Conservation (phyloP, 2,113 vertebrate species). For the Sterna hirundo region DNA sequence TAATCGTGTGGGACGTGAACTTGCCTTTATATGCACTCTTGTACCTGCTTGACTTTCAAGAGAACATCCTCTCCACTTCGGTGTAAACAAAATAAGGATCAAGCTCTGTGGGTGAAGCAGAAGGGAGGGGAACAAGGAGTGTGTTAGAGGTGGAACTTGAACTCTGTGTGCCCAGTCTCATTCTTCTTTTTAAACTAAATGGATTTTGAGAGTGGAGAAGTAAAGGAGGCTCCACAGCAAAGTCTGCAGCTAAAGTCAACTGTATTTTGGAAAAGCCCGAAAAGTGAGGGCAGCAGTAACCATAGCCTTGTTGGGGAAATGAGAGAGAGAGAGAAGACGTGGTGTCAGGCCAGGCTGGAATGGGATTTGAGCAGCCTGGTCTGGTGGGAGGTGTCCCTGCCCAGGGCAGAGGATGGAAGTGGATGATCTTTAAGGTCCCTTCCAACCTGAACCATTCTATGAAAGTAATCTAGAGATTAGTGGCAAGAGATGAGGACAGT, state of each 20-base stretch:
- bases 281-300: neutral
- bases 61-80: rapidly evolving
- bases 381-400: no score
- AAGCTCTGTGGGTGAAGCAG: neutral
- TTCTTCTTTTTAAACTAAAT: neutral
- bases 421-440: no score
- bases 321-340: neutral
- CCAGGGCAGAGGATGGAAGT: no score
- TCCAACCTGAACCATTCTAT: no score
- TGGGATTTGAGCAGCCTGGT: no score
- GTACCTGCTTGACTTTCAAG: neutral
- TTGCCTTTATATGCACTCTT: neutral
- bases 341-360: neutral
- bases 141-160: neutral
- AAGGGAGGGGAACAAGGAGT: neutral
- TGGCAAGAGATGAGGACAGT: neutral
- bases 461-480: neutral
- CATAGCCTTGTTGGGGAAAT: neutral
- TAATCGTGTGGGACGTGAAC: rapidly evolving
- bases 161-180: rapidly evolving
- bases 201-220: neutral
- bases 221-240: neutral
- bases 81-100: neutral
- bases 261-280: neutral
- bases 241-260: neutral